These are phyloP conservation scores for Hybognathus amarus DNA, from an alignment of 2,797 vertebrate species.

Conservation along the genomic window DNA sequence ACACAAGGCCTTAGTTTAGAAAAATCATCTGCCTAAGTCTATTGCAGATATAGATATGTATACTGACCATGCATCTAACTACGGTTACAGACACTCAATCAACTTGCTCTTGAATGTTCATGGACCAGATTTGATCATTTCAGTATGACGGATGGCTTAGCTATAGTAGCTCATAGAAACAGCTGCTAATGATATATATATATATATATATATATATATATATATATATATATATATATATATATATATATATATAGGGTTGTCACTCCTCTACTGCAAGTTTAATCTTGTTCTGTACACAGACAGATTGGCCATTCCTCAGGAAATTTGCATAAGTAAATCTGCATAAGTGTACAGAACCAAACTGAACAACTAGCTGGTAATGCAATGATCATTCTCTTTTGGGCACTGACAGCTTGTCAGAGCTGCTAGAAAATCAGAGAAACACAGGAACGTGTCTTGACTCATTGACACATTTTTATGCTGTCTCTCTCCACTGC, in stretches of 20 bases:
- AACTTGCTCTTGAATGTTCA: not conserved
- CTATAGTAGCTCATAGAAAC: not conserved
- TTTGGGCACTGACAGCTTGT: not conserved
- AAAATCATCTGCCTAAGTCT: too few species aligned
- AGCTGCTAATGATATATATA: not conserved
- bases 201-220: too few species aligned
- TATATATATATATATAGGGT: not conserved
- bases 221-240: too few species aligned
- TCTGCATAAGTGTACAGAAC: conserved; percentile 12
- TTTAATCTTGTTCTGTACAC: conserved; percentile 14
- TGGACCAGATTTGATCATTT: not conserved
- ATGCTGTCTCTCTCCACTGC: not conserved
- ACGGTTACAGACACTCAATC: too few species aligned
- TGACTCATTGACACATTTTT: not conserved
- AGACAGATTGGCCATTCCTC: not conserved
- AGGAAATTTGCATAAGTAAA: not conserved
- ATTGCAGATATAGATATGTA: too few species aligned
- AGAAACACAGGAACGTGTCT: not conserved
- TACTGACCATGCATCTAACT: too few species aligned
- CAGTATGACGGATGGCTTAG: not conserved
- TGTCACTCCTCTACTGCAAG: not conserved
- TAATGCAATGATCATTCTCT: not conserved
- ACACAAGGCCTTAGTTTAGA: too few species aligned
- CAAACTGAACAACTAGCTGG: not conserved
- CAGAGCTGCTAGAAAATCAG: not conserved